Evolutionary conservation across 2,888 invertebrate species (phyloP).

Genomic region (Venusia cambrica): DNA sequence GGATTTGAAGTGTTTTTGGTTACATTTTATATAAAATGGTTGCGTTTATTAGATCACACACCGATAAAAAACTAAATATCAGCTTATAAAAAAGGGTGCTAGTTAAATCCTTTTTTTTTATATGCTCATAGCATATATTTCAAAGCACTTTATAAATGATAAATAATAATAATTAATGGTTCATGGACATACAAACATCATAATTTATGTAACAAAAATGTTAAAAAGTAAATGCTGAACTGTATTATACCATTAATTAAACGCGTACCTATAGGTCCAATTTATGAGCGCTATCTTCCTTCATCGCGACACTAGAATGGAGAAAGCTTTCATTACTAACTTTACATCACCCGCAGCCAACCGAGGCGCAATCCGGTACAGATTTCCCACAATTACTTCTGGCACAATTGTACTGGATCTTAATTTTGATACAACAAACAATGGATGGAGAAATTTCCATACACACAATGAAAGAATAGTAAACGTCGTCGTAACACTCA

Average conservation of each 20-base stretch:
- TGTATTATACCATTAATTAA: background rate
- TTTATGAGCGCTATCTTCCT: constrained; percentile 13
- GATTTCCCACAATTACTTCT: constrained; percentile 29
- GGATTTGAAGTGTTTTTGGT: too few relatives aligned
- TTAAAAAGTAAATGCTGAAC: too few relatives aligned
- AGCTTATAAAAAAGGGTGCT: too few relatives aligned
- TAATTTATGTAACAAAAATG: too few relatives aligned
- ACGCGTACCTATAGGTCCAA: background rate
- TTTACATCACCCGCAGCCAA: constrained; percentile 26
- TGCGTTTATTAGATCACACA: too few relatives aligned
- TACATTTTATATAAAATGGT: too few relatives aligned
- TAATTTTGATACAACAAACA: constrained; percentile 34
- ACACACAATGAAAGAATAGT: constrained; percentile 26
- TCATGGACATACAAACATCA: too few relatives aligned
- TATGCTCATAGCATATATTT: too few relatives aligned
- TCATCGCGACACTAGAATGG: constrained; percentile 22
- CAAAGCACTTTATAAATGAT: too few relatives aligned
- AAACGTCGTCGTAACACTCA: constrained; percentile 38
- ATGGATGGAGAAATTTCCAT: constrained; percentile 39
- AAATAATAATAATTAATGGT: too few relatives aligned
- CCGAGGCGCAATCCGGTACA: constrained; percentile 24
- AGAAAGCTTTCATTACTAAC: constrained; percentile 26
- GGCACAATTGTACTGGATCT: constrained; percentile 30
- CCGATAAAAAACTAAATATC: too few relatives aligned
- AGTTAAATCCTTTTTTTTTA: too few relatives aligned